Base-by-base conservation (phyloP, 1,140 invertebrate species). In the Antheraea pernyi region DNA sequence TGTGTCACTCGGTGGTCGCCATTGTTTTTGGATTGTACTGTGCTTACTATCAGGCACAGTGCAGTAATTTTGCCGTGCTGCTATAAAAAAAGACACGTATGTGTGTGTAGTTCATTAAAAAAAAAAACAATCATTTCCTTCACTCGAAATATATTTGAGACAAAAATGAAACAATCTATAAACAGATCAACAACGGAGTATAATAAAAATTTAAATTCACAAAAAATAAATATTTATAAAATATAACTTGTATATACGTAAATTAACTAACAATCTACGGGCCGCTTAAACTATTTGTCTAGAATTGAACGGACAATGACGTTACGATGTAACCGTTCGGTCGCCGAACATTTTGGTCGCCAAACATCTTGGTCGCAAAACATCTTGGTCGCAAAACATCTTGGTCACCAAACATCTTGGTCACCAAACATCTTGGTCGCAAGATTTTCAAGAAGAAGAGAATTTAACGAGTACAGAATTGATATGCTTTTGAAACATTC, bases 101-200 rank as follows among this genome's bases (percentile, higher is more conserved):
- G 4, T 42, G 7, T 42, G 1, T 8, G 8, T 42, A 42, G 39
- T 8, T 42, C 8, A 11, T 8, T 39, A 39, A 9, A 42, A 3
- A 53, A 53, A 16, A 53, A 53, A 16, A 53, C 46, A 6, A 53
- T 53, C 7, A 53, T 53, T 13, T 16, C 13, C 16, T 16, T 53
- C 11, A 53, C 16, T 53, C 16, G 13, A 53, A 53, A 53, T 53
- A 53, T 53, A 53, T 53, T 53, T 53, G 11, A 53, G 46, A 53
- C 13, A 53, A 53, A 81, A 85, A 83, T 74, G 69, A 88, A 86
- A 84, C 79, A 73, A 74, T 67, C 74, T 42, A 70, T 65, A 81
- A 72, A 86, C 80, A 86, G 84, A 87, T 89, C 85, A 87, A 86
- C 82, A 84, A 78, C 73, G 77, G 74, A 84, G 78, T 86, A 85